A percentile compares a stretch with the other conserved stretches of the same genome.
Conservation (phyloP, 2,888 invertebrate species). For the Pollenia angustigena region DNA sequence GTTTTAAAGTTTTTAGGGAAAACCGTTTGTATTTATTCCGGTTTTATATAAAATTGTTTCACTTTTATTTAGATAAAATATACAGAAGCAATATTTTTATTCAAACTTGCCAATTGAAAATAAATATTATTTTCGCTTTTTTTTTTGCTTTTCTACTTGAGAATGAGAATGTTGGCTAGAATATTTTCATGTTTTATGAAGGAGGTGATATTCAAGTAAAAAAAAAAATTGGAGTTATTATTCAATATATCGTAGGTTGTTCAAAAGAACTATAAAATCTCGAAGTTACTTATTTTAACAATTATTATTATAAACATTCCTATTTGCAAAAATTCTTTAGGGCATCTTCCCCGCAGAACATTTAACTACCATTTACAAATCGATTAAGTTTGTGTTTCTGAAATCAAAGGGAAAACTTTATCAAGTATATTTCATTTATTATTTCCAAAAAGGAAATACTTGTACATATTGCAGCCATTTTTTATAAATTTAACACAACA, state of each 20-base stretch:
- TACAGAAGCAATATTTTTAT: slow-evolving; percentile 40
- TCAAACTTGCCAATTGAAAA: slow-evolving; percentile 46
- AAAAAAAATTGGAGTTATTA: not conserved
- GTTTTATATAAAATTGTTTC: slow-evolving; percentile 19
- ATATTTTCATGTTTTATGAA: not conserved
- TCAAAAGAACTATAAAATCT: not conserved
- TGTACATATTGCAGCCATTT: slow-evolving; percentile 2
- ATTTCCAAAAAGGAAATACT: not conserved
- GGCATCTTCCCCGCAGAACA: slow-evolving; percentile 1
- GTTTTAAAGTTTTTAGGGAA: slow-evolving; percentile 70
- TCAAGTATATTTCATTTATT: slow-evolving; percentile 9
- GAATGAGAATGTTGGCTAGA: not conserved
- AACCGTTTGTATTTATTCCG: slow-evolving; percentile 32
- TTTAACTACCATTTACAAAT: slow-evolving; percentile 49
- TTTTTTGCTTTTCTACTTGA: not conserved
- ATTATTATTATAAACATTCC: no score
- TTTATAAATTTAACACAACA: not conserved
- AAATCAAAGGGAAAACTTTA: slow-evolving; percentile 48
- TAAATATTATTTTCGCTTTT: slow-evolving; percentile 4
- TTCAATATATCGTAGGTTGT: no score
- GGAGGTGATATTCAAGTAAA: not conserved
- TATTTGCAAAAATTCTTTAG: not conserved
- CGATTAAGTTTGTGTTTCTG: slow-evolving; percentile 54
- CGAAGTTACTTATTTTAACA: not conserved
- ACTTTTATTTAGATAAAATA: slow-evolving; percentile 34